phyloP scores from a whole-genome alignment of 2,797 vertebrate species.

The Trachops cirrhosus region DNA sequence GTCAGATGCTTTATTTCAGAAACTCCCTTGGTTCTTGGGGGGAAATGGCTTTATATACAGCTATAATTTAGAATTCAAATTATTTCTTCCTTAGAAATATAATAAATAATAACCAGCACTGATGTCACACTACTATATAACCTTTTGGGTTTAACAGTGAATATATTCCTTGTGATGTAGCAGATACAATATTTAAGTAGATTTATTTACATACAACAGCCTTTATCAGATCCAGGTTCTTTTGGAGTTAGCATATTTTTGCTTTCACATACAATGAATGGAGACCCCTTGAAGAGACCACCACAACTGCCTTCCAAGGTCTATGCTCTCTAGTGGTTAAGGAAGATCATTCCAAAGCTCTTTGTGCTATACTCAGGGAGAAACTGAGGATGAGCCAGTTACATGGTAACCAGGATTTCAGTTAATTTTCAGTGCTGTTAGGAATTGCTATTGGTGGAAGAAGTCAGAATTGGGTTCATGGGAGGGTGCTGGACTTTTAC shows the following conservation, averaged over 20 bases:
- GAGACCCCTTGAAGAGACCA: not conserved
- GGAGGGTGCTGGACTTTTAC: not conserved
- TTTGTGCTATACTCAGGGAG: not conserved
- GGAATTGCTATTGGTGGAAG: not conserved
- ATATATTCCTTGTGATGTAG: not conserved
- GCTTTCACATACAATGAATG: not conserved
- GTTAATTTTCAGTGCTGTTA: not conserved
- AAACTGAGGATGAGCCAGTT: not conserved
- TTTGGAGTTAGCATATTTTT: slow-evolving; percentile 1
- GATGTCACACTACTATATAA: not conserved
- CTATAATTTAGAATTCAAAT: not conserved
- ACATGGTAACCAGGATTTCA: not conserved
- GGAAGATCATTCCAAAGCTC: not conserved
- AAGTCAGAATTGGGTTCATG: not conserved
- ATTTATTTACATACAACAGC: not conserved
- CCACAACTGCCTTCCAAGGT: not conserved
- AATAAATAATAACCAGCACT: not conserved
- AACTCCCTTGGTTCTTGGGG: not conserved
- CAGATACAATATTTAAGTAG: not conserved
- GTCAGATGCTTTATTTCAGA: not conserved
- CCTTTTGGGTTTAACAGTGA: not conserved
- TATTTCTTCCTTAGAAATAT: not conserved
- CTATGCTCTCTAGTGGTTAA: not conserved
- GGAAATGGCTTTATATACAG: not conserved
- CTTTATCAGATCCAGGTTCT: not conserved